Evolutionary conservation across 92 coral and sea anemone species (phyloP).

Genomic region (Nematostella vectensis): DNA sequence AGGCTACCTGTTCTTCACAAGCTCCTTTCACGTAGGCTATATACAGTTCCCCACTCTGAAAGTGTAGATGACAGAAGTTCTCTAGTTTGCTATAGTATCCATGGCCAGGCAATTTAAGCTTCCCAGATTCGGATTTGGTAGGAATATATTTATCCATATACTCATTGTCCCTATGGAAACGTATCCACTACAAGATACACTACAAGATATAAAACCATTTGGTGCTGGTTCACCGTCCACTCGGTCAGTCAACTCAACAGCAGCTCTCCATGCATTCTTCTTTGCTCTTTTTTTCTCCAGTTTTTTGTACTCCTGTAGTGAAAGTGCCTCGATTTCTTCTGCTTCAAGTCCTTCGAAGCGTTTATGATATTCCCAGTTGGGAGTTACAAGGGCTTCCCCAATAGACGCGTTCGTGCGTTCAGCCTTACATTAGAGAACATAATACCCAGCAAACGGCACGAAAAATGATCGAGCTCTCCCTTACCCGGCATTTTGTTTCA

Average conservation of each 20-base stretch:
- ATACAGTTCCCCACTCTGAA: constrained; percentile 31
- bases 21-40: constrained; percentile 37
- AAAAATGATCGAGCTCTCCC: too few species aligned
- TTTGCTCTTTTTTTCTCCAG: constrained; percentile 43
- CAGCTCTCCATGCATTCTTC: constrained; percentile 54
- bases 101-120: constrained; percentile 24
- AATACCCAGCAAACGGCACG: too few species aligned
- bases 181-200: constrained; percentile 25
- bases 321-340: constrained; percentile 41
- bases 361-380: constrained; percentile 46
- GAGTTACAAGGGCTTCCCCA: constrained; percentile 56
- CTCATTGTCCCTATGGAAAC: constrained; percentile 24
- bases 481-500: too few species aligned
- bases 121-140: constrained; percentile 23
- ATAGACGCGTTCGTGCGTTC: constrained; percentile 53
- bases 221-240: constrained; percentile 75
- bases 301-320: constrained; percentile 45
- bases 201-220: constrained; percentile 26
- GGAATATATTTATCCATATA: constrained; percentile 23
- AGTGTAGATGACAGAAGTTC: constrained; percentile 10
- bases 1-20: too few species aligned
- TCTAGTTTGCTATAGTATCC: constrained; percentile 22
- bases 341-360: constrained; percentile 29
- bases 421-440: constrained; percentile 57
- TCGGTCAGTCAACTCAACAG: constrained; percentile 36